These are phyloP conservation scores for Ormia ochracea DNA, from an alignment of 2,888 invertebrate species.

Conservation along the genomic window DNA sequence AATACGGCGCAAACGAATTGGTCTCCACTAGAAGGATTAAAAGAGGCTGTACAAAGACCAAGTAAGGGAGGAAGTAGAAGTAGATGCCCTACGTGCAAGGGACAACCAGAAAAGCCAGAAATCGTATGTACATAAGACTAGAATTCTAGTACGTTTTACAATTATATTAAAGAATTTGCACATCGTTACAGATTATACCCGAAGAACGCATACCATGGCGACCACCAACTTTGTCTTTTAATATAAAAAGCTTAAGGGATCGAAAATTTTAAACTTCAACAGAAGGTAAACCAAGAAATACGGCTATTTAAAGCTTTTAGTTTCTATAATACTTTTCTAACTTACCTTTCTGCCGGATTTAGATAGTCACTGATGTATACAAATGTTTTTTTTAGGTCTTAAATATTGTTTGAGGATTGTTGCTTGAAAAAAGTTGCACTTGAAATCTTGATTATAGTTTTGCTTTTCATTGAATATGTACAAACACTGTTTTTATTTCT, in stretches of 20 bases:
- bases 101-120: slow-evolving; percentile 70
- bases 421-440: not conserved
- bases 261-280: not conserved
- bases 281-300: not conserved
- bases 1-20: slow-evolving; percentile 64
- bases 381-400: no score
- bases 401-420: not conserved
- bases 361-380: not conserved
- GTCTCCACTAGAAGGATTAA: slow-evolving; percentile 23
- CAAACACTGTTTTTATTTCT: not conserved
- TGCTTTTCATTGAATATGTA: not conserved
- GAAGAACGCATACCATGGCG: slow-evolving; percentile 76
- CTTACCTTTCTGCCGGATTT: not conserved
- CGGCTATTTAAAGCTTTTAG: not conserved
- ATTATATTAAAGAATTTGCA: no score
- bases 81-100: slow-evolving; percentile 73
- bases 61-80: slow-evolving; percentile 55
- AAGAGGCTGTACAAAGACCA: slow-evolving; percentile 6
- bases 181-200: slow-evolving; percentile 70
- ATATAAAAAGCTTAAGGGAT: slow-evolving; percentile 63
- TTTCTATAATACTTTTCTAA: not conserved
- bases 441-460: not conserved
- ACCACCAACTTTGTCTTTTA: slow-evolving; percentile 71
- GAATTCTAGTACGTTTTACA: no score
- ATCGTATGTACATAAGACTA: slow-evolving; percentile 64